phyloP scores from a whole-genome alignment of 2,797 vertebrate species.

The Mustela erminea region DNA sequence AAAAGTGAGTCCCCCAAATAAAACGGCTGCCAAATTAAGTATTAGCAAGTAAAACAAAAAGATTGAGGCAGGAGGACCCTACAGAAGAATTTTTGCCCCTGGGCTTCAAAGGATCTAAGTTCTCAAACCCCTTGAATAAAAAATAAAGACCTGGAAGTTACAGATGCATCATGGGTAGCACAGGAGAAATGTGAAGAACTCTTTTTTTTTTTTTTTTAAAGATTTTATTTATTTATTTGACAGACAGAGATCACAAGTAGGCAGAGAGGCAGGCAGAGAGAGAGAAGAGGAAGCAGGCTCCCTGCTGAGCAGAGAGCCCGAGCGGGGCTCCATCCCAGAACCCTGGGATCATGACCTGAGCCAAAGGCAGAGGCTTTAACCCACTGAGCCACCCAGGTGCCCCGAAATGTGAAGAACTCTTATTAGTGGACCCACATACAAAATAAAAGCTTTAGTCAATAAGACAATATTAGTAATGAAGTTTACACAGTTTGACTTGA shows the following conservation, averaged over 20 bases:
- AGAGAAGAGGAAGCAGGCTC: too few relatives aligned
- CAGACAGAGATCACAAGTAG: too few relatives aligned
- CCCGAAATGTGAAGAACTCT: not conserved
- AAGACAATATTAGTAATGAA: not conserved
- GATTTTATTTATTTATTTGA: too few relatives aligned
- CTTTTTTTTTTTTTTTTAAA: not conserved
- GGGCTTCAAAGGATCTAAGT: not conserved
- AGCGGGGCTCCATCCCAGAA: too few relatives aligned
- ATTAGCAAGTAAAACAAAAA: constrained; percentile 20
- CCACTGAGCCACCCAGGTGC: too few relatives aligned
- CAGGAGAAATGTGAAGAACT: not conserved
- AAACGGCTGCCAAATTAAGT: not conserved
- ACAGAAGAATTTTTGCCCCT: not conserved
- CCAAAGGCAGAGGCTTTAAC: too few relatives aligned
- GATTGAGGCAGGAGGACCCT: not conserved
- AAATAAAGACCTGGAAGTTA: constrained; percentile 8
- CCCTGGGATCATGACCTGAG: too few relatives aligned
- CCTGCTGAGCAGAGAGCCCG: too few relatives aligned
- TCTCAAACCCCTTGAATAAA: not conserved
- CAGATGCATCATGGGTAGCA: not conserved
- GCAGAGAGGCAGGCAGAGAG: too few relatives aligned
- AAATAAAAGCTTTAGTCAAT: constrained; percentile 31
- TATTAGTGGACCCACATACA: not conserved
- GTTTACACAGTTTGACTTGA: not conserved
- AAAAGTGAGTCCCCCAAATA: constrained; percentile 16